Evolutionary conservation across 1,140 invertebrate species (phyloP), one percentile per base, ranked within the genome.

Genomic region (Pissodes strobi): DNA sequence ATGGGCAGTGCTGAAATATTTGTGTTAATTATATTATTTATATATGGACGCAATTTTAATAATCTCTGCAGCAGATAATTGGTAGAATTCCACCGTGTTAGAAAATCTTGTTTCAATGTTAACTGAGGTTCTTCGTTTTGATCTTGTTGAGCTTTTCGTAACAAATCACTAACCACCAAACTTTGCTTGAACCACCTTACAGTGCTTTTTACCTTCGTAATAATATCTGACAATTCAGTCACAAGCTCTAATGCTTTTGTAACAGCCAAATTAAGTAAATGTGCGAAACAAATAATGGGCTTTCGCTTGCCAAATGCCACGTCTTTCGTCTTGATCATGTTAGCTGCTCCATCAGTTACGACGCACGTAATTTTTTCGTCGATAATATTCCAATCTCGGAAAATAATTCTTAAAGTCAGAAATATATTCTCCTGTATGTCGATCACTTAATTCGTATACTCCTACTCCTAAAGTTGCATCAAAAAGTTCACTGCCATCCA

Each of bases 401-500:
- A 43, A 9, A 43, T 43, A 43, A 6, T 43, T 43, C 6, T 13
- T 43, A 43, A 43, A 43, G 6, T 43, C 41, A 17, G 41, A 9
- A 17, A 43, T 43, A 43, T 43, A 43, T 9, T 43, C 41, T 34
- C 41, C 41, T 5, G 41, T 43, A 43, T 43, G 41, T 13, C 41
- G 41, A 10, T 43, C 41, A 43, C 41, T 43, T 13, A 43, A 43
- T 43, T 43, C 41, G 41, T 43, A 43, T 43, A 43, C 13, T 10
- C 41, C 15, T 43, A n/a, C n/a, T n/a, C n/a, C n/a, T n/a, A 43
- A 17, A 17, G 9, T 43, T 10, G 9, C 41, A 43, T 43, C 41
- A 43, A 18, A 43, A 9, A 43, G 8, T 43, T 43, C 41, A 43
- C 41, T 43, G 5, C 41, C 41, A 43, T 43, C 9, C 17, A 43